Percentiles rank a stretch among this genome's conserved stretches.
Conservation (phyloP, 2,797 vertebrate species). For the Xenentodon cancila region DNA sequence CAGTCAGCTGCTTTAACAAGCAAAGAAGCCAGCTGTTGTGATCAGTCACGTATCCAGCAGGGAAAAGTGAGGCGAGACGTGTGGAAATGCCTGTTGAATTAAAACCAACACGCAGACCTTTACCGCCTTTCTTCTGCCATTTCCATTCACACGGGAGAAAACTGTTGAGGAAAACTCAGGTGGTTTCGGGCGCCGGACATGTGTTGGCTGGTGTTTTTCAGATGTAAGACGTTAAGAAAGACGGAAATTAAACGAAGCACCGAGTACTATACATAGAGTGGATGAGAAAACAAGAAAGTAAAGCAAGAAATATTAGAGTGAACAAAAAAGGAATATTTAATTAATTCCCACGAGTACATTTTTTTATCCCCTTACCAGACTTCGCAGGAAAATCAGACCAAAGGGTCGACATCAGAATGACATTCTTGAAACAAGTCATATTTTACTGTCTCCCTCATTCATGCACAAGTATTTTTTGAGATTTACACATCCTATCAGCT, state of each 20-base stretch:
- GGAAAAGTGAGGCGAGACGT: constrained; percentile 69
- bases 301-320: constrained; percentile 19
- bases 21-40: constrained; percentile 80
- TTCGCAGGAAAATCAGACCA: constrained; percentile 6
- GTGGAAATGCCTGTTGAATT: constrained; percentile 82
- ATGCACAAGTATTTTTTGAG: too few species aligned
- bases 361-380: too few species aligned
- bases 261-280: neutral
- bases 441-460: too few species aligned
- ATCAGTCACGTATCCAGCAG: constrained; percentile 73
- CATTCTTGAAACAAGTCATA: constrained; percentile 29
- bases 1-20: constrained; percentile 68
- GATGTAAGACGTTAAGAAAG: neutral
- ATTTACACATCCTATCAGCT: too few species aligned
- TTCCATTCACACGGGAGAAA: constrained; percentile 65
- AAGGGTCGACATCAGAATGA: constrained; percentile 31
- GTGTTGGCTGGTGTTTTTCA: constrained; percentile 5
- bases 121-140: constrained; percentile 53
- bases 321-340: too few species aligned
- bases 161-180: constrained; percentile 47
- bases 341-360: too few species aligned
- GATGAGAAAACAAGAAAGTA: constrained; percentile 5
- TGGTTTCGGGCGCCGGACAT: too few species aligned
- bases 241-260: constrained; percentile 6
- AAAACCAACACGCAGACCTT: constrained; percentile 81